These are phyloP conservation scores for Caenorhabditis inopinata DNA, from an alignment of 1,140 invertebrate genomes.

Conservation along the genomic window DNA sequence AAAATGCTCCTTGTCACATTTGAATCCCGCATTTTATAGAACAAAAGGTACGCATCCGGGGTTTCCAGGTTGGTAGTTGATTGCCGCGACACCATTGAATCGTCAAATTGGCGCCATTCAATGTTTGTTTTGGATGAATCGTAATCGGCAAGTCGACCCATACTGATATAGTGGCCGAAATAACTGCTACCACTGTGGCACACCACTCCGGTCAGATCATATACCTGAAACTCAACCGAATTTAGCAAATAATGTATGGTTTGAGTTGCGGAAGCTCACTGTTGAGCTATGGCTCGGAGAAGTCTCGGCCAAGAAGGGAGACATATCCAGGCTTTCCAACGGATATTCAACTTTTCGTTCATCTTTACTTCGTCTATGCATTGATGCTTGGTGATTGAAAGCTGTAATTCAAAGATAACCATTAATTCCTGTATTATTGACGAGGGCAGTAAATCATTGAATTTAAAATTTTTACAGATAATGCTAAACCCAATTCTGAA, in stretches of 20 bases:
- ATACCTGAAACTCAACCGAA: background rate
- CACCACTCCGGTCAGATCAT: constrained; percentile 53
- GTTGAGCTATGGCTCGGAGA: constrained; percentile 42
- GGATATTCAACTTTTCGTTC: constrained; percentile 50
- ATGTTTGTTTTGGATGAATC: constrained; percentile 42
- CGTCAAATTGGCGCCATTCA: constrained; percentile 52
- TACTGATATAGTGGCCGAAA: constrained; percentile 53
- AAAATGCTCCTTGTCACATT: constrained; percentile 17
- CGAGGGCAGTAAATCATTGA: too few relatives aligned
- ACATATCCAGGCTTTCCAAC: constrained; percentile 43
- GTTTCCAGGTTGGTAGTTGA: constrained; percentile 2
- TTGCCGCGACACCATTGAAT: constrained; percentile 29
- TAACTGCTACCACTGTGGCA: constrained; percentile 52
- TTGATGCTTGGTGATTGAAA: constrained; percentile 36
- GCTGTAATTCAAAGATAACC: constrained; percentile 69
- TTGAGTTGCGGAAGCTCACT: background rate
- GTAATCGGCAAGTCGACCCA: constrained; percentile 46
- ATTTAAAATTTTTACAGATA: too few relatives aligned
- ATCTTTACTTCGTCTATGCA: constrained; percentile 49
- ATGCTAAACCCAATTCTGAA: too few relatives aligned
- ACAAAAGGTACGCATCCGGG: constrained; percentile 49
- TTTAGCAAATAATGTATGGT: background rate
- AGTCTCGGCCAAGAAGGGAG: constrained; percentile 42
- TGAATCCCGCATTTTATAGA: constrained; percentile 48
- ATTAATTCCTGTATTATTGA: too few relatives aligned